phyloP scores from a whole-genome alignment of 1,140 invertebrate species.

The Nebria ingens region DNA sequence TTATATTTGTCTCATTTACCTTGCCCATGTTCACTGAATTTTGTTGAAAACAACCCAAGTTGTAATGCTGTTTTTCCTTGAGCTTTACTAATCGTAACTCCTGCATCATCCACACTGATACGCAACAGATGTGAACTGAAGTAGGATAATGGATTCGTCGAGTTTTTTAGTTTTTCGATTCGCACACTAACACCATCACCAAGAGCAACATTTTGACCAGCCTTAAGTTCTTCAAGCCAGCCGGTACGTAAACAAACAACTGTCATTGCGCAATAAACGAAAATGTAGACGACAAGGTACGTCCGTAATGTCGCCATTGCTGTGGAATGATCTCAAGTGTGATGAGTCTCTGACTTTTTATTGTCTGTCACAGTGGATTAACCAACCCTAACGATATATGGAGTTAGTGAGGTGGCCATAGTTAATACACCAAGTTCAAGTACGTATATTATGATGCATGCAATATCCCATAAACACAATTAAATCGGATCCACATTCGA shows the following conservation, averaged over 20 bases:
- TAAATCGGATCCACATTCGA: no score
- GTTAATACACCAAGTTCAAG: background rate
- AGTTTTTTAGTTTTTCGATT: background rate
- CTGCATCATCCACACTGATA: background rate
- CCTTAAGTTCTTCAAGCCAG: background rate
- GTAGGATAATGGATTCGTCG: background rate
- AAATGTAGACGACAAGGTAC: background rate
- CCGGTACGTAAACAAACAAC: background rate
- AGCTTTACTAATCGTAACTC: background rate
- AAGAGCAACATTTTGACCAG: background rate
- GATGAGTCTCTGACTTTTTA: background rate
- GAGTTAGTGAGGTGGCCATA: background rate
- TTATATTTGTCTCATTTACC: constrained; percentile 2
- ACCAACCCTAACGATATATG: constrained; percentile 4
- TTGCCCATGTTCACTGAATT: background rate
- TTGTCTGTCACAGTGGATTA: background rate
- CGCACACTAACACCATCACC: background rate
- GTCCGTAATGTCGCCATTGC: background rate
- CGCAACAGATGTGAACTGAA: background rate
- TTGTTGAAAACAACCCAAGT: background rate
- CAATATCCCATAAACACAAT: no score
- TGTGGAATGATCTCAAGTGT: constrained; percentile 1
- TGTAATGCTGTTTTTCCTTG: background rate
- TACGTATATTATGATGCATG: no score
- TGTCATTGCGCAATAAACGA: background rate